Base-by-base conservation (phyloP, 1,140 invertebrate species). In the Lucilia sericata region DNA sequence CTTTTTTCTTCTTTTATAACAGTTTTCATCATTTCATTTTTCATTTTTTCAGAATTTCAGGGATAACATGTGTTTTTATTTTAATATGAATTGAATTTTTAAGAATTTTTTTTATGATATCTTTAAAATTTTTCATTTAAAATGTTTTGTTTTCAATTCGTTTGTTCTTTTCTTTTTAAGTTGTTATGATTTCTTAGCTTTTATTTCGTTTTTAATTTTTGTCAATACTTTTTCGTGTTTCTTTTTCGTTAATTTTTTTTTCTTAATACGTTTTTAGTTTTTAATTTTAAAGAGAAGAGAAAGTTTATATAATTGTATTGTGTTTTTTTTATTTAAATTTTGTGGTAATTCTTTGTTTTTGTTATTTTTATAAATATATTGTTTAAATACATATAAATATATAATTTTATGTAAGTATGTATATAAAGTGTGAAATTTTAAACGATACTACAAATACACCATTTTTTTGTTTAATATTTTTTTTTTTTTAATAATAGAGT, bases 241-340 rank as follows among this genome's bases (percentile, higher is more conserved):
- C 17, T 70, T 9, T 70, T 5, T 21, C 8, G 51, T 5, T 19
- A 5, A 21, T 70, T 21, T 21, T 21, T 0, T 21, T 21, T 70
- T 21, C 12, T 51, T 51, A 51, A 51, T 51, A 13, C 2, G n/a
- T 70, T 70, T 70, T 21, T 21, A 21, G 2, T 70, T 60, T 70
- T 70, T 70, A 2, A n/a, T 80, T 80, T 80, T 80, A 80, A 80
- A 80, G 76, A 80, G 76, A 80, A 80, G 76, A 80, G 76, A 80
- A 49, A 80, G 42, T 49, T 80, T 78, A 49, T 80, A 49, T 80
- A 25, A 49, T 80, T 49, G 25, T 30, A 7, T 80, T 49, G 42
- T 80, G n/a, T 80, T 80, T 49, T 80, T 80, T 49, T 49, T 51
- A 30, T 30, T 51, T 49, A 49, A 49, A 80, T 47, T 42, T 42